Evolutionary conservation across 35 echinoderm and acorn worm genomes (phyloP), one percentile per base, ranked within the genome.

Genomic region (Ophioderma brevispina): DNA sequence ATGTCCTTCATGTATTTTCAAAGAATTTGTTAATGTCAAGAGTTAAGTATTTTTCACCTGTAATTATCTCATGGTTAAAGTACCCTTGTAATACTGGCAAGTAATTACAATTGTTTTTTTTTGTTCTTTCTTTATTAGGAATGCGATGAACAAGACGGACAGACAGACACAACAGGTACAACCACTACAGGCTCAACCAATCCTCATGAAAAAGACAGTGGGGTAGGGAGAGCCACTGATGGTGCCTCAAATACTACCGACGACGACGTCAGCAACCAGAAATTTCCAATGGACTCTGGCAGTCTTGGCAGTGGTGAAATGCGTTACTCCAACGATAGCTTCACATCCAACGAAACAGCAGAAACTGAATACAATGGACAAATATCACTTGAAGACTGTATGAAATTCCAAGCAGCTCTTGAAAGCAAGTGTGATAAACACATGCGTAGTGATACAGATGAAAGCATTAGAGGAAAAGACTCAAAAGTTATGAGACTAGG

Each of bases 351-450:
- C 59, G 94, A 92, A 46, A 84, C 86, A 17, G 80, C 77, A 36
- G 95, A 97, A 43, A 88, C 93, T 64, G 95, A 97, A 25, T 94
- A 94, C 38, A 85, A 81, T 37, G 90, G 87, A 36, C 91, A 94
- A 70, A 90, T 99, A 30, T 99, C 97, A 18, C 76, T 99, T 40
- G 91, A 91, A 56, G 97, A 99, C 40, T 95, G 97, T 76, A 80
- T 95, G 80, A 99, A 99, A 88, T 99, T 99, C 76, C 90, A 93
- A 80, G 97, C 91, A 40, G 94, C 88, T 31, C 85, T 99, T 40
- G 90, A 95, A 81, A 91, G 90, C 50, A 99, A 99, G 43, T 99
- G 93, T 90, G 97, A 99, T 76, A 98, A 98, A 78, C 96, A 98
- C 63, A 86, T 98, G 55, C 80, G 96, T 25, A 98, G 96, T 85